Base-by-base conservation (phyloP, 2,888 invertebrate species). In the Phyllotreta cruciferae region DNA sequence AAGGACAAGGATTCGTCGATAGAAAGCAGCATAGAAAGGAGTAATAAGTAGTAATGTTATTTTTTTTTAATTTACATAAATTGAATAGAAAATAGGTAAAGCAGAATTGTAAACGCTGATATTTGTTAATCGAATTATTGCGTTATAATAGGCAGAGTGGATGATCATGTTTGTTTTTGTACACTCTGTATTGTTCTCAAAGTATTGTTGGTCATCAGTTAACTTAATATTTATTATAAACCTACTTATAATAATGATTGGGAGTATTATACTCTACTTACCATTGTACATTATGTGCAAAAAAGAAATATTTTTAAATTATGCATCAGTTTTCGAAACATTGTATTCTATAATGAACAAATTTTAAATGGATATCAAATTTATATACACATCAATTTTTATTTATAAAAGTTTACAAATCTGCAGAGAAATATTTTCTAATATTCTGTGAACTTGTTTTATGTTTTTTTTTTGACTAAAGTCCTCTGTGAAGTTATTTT, bases 11-110 rank as follows among this genome's bases (percentile, higher is more conserved):
- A 70, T 0, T 67, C 75, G n/a, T 73, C 72, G 11, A 41, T 65
- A 9, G 79, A 79, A 56, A 74, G 68, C 63, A 80, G 79, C 70
- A 56, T 76, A 44, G 78, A 78, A 63, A 72, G 71, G 53, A 77
- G 75, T 57, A 56, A 36, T 11, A 37, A 52, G 38, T 11, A 52
- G 52, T 52, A 34, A 52, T 36, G 11, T 50, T 4, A 4, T 3
- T 24, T 24, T 24, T 24, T 24, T 50, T 50, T 50, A 10, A 44
- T 44, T 44, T 7, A 35, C 11, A 4, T 41, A n/a, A 41, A 38
- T 7, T 38, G 8, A 38, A 41, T 41, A 41, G 41, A 41, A 41
- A 41, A 9, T 41, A n/a, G 41, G 10, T 4, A 5, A 41, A 41
- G 10, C 10, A n/a, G n/a, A 41, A n/a, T 10, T 9, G 9, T 41